Evolutionary conservation across 37 sponge, comb jelly and placozoan genomes (phyloP), one percentile per base, ranked within the genome.

Genomic region (Axinella damicornis): DNA sequence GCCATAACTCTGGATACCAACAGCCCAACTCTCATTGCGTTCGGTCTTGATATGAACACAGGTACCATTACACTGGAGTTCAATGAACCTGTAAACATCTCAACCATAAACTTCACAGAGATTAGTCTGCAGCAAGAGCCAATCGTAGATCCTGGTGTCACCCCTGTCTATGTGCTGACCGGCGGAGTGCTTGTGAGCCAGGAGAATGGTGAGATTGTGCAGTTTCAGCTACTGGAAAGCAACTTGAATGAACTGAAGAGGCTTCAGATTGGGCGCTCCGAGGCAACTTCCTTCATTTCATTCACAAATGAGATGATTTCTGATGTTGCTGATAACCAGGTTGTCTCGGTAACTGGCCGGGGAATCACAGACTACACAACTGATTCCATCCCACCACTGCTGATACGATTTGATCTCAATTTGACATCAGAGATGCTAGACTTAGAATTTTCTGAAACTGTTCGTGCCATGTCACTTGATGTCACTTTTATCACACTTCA

Each of bases 191-290:
- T 92, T 2, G 40, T 92, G 17, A 82, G 75, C 19, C 58, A 36
- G 34, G 71, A 55, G 27, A 72, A 85, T 77, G 76, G 39, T 66
- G 83, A 90, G 41, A 65, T 71, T 22, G 54, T 94, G 0, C 24
- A 30, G 32, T 82, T 91, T 71, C 53, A 62, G 9, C 57, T 94
- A 11, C 41, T 61, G 33, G 60, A 74, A 2, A 77, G 59, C 32
- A 92, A 97, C 58, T 28, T 97, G 80, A 97, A 97, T 87, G 95
- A 97, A 61, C 67, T 97, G 58, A 97, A 94, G 65, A 53, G 87
- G 25, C 76, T 78, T 25, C 63, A 89, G 65, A 96, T 96, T 39
- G 96, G 87, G 20, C 39, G 55, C 4, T 54, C 74, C 1, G 19
- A 11, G 20, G 66, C 46, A 16, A 82, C 83, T 0, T 63, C 85